Percentiles rank a stretch among this genome's conserved stretches.
phyloP scores from a whole-genome alignment of 2,888 invertebrate genomes.

The Athalia rosae region DNA sequence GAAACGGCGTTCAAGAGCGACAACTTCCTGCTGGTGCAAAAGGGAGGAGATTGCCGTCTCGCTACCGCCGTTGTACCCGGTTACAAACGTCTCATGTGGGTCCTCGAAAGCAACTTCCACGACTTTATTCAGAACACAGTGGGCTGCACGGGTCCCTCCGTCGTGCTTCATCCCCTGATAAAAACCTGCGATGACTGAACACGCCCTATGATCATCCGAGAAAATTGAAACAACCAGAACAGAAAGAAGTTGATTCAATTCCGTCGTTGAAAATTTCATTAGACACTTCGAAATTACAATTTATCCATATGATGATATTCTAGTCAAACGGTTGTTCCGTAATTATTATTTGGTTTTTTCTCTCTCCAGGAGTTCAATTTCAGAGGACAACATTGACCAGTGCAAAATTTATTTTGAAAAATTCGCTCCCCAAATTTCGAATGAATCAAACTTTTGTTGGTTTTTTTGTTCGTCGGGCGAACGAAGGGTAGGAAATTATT shows the following conservation, averaged over 20 bases:
- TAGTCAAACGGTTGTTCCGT: constrained; percentile 7
- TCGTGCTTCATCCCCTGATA: constrained; percentile 78
- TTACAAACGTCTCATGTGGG: constrained; percentile 79
- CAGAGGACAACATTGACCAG: constrained; percentile 59
- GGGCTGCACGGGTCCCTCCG: constrained; percentile 79
- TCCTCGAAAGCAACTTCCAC: constrained; percentile 81
- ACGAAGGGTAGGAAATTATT: constrained; percentile 5
- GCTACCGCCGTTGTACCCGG: constrained; percentile 79
- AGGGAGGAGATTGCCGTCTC: constrained; percentile 77
- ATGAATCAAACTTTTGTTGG: constrained; percentile 10
- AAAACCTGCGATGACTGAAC: constrained; percentile 72
- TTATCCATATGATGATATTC: not conserved
- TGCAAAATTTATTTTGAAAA: constrained; percentile 45
- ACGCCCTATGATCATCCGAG: not conserved
- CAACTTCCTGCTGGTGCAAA: constrained; percentile 78
- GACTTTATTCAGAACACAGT: constrained; percentile 79
- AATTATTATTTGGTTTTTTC: not conserved
- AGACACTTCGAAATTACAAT: not conserved
- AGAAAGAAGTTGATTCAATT: not conserved
- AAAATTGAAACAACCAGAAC: not conserved
- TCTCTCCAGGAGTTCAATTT: not conserved
- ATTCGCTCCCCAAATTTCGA: not conserved
- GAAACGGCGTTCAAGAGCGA: constrained; percentile 76
- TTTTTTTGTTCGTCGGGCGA: not conserved
- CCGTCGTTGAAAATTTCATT: not conserved